Evolutionary conservation across 2,113 vertebrate genomes (phyloP), one percentile per base, ranked within the genome.

Genomic region (Charina bottae): DNA sequence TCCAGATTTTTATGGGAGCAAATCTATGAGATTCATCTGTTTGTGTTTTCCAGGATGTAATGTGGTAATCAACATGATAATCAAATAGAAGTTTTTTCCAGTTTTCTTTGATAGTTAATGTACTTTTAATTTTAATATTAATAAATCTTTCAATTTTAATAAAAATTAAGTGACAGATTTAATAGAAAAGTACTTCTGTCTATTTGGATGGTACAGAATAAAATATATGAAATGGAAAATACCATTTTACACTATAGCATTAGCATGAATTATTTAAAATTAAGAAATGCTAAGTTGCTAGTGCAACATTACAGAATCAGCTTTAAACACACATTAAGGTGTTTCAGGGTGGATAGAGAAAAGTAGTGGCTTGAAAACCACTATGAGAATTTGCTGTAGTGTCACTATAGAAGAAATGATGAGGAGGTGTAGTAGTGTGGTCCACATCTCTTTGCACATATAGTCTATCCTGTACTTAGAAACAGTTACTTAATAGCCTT

Each of bases 1-100:
- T 3, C 21, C 1, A 89, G 0, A 78, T 15, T 55, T 33, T 49
- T 37, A 37, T 72, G n/a, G 68, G 33, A 72, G 33, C 2, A 33
- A 33, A 6, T 72, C 56, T 58, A 19, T 58, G 56, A 58, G 56
- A 58, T 37, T 12, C 58, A 23, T 42, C 37, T 62, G n/a, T 28
- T 37, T 12, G 17, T 59, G 13, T 68, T 21, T 64, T n/a, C 28
- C 12, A 62, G 49, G 64, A 23, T 42, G 1, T 37, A 83, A 55
- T 26, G 54, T 56, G 42, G 13, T 55, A 24, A 17, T 33, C n/a
- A 56, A 54, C 19, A 55, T 17, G 15, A 58, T 54, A 6, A 78
- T 78, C 53, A 56, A 6, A 49, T 46, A 37, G 87, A 94, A 91
- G 37, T 12, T 62, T n/a, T 64, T 91, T 92, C 23, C 94, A 88